These are phyloP conservation scores for Ormia ochracea DNA, from an alignment of 2,888 invertebrate genomes.

Conservation along the genomic window DNA sequence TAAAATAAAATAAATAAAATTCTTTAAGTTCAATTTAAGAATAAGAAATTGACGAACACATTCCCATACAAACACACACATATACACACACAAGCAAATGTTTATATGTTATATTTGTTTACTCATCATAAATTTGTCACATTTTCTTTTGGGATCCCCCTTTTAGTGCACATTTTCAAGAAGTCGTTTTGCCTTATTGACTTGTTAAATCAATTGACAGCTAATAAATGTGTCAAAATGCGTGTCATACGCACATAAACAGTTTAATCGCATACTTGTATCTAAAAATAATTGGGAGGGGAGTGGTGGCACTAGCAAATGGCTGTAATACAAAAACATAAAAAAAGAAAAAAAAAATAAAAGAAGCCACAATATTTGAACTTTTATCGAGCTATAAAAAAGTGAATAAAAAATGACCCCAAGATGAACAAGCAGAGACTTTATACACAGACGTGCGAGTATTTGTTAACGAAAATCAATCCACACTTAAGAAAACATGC, in stretches of 20 bases:
- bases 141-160: background rate
- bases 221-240: conserved; percentile 72
- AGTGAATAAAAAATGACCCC: conserved; percentile 14
- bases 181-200: conserved; percentile 50
- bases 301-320: background rate
- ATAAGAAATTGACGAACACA: no score
- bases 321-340: no score
- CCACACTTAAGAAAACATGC: conserved; percentile 40
- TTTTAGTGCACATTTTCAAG: background rate
- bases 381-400: conserved; percentile 15
- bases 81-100: no score
- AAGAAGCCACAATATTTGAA: conserved; percentile 36
- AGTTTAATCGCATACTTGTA: conserved; percentile 19
- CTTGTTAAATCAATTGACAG: conserved; percentile 70
- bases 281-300: conserved; percentile 1
- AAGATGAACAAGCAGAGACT: no score
- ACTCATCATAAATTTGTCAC: conserved; percentile 28
- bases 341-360: background rate
- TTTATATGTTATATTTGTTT: no score
- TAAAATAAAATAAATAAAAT: no score
- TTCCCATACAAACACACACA: background rate
- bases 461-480: conserved; percentile 43
- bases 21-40: no score
- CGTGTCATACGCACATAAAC: conserved; percentile 57
- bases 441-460: conserved; percentile 6